Base-by-base conservation (phyloP, 2,113 vertebrate species). In the Danionella cerebrum region DNA sequence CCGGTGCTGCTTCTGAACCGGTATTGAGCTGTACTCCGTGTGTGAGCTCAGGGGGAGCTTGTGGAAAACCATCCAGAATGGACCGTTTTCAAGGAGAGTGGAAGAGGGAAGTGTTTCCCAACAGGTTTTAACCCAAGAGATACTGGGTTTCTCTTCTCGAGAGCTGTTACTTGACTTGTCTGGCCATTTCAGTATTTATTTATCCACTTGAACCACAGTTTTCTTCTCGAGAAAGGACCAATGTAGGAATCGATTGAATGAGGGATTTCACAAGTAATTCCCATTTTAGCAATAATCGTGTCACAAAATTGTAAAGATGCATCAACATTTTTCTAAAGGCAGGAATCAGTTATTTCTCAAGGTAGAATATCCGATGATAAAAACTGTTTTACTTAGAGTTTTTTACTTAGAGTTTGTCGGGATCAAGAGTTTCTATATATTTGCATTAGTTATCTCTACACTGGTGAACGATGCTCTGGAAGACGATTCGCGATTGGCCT, bases 101-200 rank as follows among this genome's bases (percentile, higher is more conserved):
- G 11, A 36, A 42, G 29, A 68, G 29, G 27, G 39, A 62, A 55
- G 6, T 31, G 51, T 53, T 60, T 60, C 18, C 27, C 22, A 19
- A 31, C 25, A 13, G 38, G 14, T 53, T 31, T 7, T 60, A 24
- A 8, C n/a, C 10, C 21, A 12, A 45, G 39, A 60, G 16, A 60
- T n/a, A 42, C 19, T 44, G 4, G 4, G 5, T 10, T 3, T 29
- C 4, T 60, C 24, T 16, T 54, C 39, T 52, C 27, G 5, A 11
- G 16, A 44, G 25, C 13, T 22, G 52, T 47, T 24, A 35, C 51
- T 44, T 36, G 35, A 45, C 25, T 10, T 13, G 19, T 68, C 10
- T 42, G 63, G 65, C 80, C 70, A 33, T 38, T 41, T 29, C 83
- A 86, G 84, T 88, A 88, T 86, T 87, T 88, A 84, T 84, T 83